Base-by-base conservation (phyloP, 2,797 vertebrate genomes). In the Anas flavirostris region DNA sequence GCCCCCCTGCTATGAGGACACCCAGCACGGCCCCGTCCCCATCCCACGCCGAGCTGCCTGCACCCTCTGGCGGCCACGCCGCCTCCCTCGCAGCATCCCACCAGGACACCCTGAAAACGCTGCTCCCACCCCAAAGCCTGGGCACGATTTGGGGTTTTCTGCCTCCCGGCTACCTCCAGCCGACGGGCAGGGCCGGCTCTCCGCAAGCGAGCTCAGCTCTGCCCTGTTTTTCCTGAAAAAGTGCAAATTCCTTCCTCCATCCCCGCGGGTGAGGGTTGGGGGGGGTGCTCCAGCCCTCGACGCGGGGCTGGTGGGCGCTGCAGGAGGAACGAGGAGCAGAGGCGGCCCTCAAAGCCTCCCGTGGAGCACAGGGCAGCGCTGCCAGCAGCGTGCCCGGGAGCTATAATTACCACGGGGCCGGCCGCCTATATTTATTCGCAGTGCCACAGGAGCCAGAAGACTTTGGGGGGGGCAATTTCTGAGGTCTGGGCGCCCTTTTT, bases 401-500 rank as follows among this genome's bases (percentile, higher is more conserved):
- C 90, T 96, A 95, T 95, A 91, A 95, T 96, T 95, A 91, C 58
- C 44, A 3, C 43, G 3, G 0, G 21, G 46, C 76, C 37, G 0
- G 90, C 80, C 16, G 41, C 86, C 84, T 96, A 95, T 94, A 96
- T 95, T 95, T 95, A 92, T 95, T 81, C n/a, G 56, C 84, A 85
- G 89, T 44, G 82, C 79, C 78, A 55, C 60, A 85, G 84, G 41
- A 94, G 81, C 64, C 35, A 0, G 28, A 75, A 83, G 56, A 37
- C 10, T 82, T 87, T 35, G 0, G 0, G 17, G 43, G 43, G 16
- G 81, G 18, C 29, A 31, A 23, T 35, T 93, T 77, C 78, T 2
- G 9, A 26, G 1, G 16, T 70, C 43, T 56, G 33, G 26, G 60
- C 11, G 28, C 6, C 33, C 37, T 68, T 88, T 94, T 46, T 6